Evolutionary conservation across 2,888 invertebrate genomes (phyloP).

Genomic region (Steinernema scapterisci): DNA sequence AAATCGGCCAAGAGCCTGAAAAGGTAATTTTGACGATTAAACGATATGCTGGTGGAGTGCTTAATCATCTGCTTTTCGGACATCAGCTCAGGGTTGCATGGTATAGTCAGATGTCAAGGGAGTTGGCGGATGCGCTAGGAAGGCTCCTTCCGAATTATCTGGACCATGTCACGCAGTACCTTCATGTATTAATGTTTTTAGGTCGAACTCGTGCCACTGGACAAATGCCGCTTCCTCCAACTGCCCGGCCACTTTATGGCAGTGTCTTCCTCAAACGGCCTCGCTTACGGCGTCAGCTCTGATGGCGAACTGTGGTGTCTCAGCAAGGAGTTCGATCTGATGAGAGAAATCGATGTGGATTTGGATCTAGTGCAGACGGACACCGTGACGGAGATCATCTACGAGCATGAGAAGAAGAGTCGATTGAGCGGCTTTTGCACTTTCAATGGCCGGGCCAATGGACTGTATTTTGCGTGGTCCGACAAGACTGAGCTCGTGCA

Average conservation of each 20-base stretch:
- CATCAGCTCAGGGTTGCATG: too few species aligned
- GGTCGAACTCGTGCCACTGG: conserved; percentile 4
- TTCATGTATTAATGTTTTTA: neutral
- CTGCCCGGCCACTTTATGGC: conserved; percentile 18
- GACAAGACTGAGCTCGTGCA: conserved; percentile 14
- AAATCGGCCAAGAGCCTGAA: conserved; percentile 11
- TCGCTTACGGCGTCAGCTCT: conserved; percentile 3
- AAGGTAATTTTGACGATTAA: conserved; percentile 15
- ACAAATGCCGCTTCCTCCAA: conserved; percentile 9
- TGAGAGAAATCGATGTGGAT: conserved; percentile 16
- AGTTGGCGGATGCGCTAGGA: too few species aligned
- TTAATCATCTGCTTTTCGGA: too few species aligned
- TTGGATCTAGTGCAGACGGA: conserved; percentile 10
- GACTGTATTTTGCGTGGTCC: conserved; percentile 20
- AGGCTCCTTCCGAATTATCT: too few species aligned
- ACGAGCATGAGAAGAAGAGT: conserved; percentile 23
- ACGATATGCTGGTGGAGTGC: too few species aligned
- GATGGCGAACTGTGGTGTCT: conserved; percentile 11
- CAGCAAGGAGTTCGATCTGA: neutral
- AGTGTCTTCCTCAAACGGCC: neutral
- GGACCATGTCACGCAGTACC: too few species aligned
- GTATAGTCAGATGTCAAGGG: too few species aligned
- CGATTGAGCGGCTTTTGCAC: conserved; percentile 26
- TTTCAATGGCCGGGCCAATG: conserved; percentile 15
- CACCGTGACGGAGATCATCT: conserved; percentile 16